Conservation (phyloP, 1,140 invertebrate genomes). For the Lepeophtheirus salmonis region DNA sequence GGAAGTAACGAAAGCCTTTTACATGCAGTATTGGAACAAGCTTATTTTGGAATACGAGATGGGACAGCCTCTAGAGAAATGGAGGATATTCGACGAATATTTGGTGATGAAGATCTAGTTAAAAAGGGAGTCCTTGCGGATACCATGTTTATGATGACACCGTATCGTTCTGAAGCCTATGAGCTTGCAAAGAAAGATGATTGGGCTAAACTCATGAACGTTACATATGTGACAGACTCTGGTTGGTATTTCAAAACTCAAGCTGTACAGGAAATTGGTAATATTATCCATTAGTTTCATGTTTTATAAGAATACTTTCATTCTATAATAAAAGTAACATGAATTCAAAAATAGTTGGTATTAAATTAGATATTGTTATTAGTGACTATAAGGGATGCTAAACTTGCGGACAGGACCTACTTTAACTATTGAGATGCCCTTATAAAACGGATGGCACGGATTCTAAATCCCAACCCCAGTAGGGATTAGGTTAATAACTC, state of each 20-base stretch:
- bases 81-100: constrained; percentile 1
- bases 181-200: background rate
- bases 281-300: too few relatives aligned
- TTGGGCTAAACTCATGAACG: background rate
- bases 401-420: too few relatives aligned
- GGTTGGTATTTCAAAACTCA: constrained; percentile 16
- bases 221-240: background rate
- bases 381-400: too few relatives aligned
- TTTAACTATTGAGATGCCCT: too few relatives aligned
- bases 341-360: too few relatives aligned
- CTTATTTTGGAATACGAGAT: constrained; percentile 6
- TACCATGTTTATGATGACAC: constrained; percentile 3
- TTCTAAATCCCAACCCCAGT: too few relatives aligned
- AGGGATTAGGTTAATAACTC: too few relatives aligned
- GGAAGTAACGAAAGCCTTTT: background rate
- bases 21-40: constrained; percentile 1
- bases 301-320: too few relatives aligned
- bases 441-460: too few relatives aligned
- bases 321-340: too few relatives aligned
- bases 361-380: too few relatives aligned
- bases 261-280: constrained; percentile 15
- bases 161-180: constrained; percentile 1
- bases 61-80: background rate
- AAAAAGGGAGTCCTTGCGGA: constrained; percentile 8
- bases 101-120: background rate